These are phyloP conservation scores for Cyprinus carpio DNA, from an alignment of 2,113 vertebrate species.

Conservation along the genomic window DNA sequence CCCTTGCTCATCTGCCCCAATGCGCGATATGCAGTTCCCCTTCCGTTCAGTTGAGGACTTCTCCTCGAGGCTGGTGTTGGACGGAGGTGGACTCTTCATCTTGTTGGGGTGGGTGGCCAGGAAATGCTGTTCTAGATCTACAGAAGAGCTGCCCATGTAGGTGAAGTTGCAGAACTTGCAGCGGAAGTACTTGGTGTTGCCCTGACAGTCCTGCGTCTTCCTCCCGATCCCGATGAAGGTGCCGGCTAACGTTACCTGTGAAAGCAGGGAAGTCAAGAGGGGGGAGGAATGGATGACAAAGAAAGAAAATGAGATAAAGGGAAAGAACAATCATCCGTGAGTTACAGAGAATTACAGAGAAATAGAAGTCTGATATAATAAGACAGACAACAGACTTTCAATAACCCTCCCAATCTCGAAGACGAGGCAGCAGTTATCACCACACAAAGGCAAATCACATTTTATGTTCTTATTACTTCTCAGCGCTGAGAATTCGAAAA, in stretches of 20 bases:
- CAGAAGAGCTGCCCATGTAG: conserved; percentile 96
- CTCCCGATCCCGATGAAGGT: conserved; percentile 97
- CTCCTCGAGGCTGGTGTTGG: conserved; percentile 66
- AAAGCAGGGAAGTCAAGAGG: neutral
- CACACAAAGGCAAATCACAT: conserved; percentile 42
- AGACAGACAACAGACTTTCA: conserved; percentile 49
- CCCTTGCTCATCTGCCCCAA: conserved; percentile 71
- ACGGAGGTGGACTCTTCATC: conserved; percentile 85
- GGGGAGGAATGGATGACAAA: conserved; percentile 21
- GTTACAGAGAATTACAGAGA: conserved; percentile 37
- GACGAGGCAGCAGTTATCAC: conserved; percentile 43
- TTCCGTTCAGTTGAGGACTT: conserved; percentile 80
- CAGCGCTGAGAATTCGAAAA: conserved; percentile 36
- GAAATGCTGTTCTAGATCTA: conserved; percentile 97
- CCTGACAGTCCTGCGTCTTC: conserved; percentile 98
- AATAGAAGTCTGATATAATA: conserved; percentile 29
- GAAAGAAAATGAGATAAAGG: conserved; percentile 31
- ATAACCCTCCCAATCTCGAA: conserved; percentile 30
- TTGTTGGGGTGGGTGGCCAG: conserved; percentile 96
- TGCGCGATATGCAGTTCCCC: conserved; percentile 73
- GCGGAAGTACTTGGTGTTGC: conserved; percentile 99
- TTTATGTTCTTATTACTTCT: conserved; percentile 50
- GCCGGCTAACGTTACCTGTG: conserved; percentile 91
- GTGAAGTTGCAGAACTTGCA: conserved; percentile 99
- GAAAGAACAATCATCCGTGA: conserved; percentile 13